phyloP scores from a whole-genome alignment of 2,888 invertebrate genomes.

The Ischnus inquisitorius region DNA sequence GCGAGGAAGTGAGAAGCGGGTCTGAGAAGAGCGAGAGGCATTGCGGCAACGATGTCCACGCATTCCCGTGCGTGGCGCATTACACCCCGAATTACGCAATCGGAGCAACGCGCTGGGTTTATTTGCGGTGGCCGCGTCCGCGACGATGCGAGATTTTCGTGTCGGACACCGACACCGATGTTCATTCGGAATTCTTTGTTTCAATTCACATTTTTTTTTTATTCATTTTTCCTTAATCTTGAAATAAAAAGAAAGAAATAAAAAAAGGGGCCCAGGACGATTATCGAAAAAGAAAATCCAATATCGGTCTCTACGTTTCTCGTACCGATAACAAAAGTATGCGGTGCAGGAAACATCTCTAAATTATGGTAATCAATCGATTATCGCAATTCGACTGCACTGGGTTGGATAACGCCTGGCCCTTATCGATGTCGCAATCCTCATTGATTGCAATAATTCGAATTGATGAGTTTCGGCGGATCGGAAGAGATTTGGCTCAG shows the following conservation, averaged over 20 bases:
- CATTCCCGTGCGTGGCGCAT: slow-evolving; percentile 75
- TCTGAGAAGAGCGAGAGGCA: slow-evolving; percentile 25
- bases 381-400: background rate
- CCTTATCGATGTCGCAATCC: background rate
- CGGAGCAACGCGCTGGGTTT: slow-evolving; percentile 71
- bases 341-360: background rate
- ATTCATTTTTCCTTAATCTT: background rate
- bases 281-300: background rate
- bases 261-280: too few relatives aligned
- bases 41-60: slow-evolving; percentile 71
- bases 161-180: slow-evolving; percentile 2
- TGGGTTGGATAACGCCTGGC: background rate
- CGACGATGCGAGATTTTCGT: slow-evolving; percentile 6
- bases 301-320: too few relatives aligned
- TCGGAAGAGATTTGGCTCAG: background rate
- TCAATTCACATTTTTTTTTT: background rate
- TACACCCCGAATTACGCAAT: slow-evolving; percentile 67
- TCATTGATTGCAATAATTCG: background rate
- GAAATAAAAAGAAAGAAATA: background rate
- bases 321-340: background rate
- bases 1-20: slow-evolving; percentile 29
- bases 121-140: slow-evolving; percentile 70
- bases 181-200: background rate
- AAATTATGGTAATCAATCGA: background rate
- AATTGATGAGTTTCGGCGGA: background rate